Percentiles rank a stretch among this genome's conserved stretches.
Evolutionary conservation across 2,113 vertebrate genomes (phyloP).

Genomic region (Rhinoderma darwinii): DNA sequence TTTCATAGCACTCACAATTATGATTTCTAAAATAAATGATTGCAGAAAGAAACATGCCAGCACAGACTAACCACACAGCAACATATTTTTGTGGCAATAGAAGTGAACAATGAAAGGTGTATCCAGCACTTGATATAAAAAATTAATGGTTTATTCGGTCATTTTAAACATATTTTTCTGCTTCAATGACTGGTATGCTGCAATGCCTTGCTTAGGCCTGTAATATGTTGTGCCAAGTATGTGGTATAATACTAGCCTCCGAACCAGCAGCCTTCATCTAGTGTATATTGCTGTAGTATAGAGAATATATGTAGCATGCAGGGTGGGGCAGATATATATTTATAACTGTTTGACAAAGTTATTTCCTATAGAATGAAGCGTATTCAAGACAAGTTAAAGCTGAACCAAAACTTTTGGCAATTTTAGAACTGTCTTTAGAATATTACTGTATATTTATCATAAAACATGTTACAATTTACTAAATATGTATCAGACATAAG

Average conservation of each 20-base stretch:
- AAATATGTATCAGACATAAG: too few relatives aligned
- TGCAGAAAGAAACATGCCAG: background rate
- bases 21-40: background rate
- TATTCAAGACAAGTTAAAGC: background rate
- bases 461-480: too few relatives aligned
- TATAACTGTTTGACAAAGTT: background rate
- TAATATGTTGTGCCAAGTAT: slow-evolving; percentile 2
- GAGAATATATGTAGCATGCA: background rate
- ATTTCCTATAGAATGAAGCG: background rate
- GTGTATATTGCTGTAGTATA: background rate
- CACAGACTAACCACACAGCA: background rate
- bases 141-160: too few relatives aligned
- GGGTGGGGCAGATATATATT: background rate
- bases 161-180: too few relatives aligned
- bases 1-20: background rate
- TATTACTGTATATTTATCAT: too few relatives aligned
- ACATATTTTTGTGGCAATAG: too few relatives aligned
- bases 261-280: background rate
- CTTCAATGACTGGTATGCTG: too few relatives aligned
- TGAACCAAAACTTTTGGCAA: too few relatives aligned
- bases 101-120: too few relatives aligned
- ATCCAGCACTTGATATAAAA: too few relatives aligned
- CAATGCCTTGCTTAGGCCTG: background rate
- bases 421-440: too few relatives aligned
- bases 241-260: background rate